Percentiles rank a stretch among this genome's conserved stretches.
Evolutionary conservation across 1,140 invertebrate genomes (phyloP).

Genomic region (Bilobella aurantiaca): DNA sequence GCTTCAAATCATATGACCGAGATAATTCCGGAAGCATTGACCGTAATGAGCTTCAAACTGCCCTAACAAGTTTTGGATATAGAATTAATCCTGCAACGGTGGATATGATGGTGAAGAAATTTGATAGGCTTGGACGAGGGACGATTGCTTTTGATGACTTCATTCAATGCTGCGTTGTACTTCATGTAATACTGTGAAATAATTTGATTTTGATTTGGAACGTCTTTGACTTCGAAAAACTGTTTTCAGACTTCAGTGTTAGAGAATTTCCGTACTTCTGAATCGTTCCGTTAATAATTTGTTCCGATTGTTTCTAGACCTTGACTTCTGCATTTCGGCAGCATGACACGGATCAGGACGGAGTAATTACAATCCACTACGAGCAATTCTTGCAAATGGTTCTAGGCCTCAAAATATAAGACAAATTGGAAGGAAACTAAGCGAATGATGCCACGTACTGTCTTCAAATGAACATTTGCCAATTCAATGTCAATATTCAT

Average conservation of each 20-base stretch:
- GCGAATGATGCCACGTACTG: too few relatives aligned
- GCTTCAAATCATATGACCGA: conserved; percentile 81
- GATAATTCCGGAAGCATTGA: conserved; percentile 72
- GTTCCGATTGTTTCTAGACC: conserved; percentile 55
- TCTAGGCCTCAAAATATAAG: conserved; percentile 78
- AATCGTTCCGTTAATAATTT: too few relatives aligned
- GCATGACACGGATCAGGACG: conserved; percentile 86
- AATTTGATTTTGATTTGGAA: too few relatives aligned
- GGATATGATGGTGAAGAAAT: conserved; percentile 75
- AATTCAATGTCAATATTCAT: too few relatives aligned
- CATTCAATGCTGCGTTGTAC: conserved; percentile 86
- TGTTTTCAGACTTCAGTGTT: neutral
- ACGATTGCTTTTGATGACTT: conserved; percentile 97
- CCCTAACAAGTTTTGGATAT: conserved; percentile 86
- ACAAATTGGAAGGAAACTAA: too few relatives aligned
- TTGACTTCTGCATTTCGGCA: conserved; percentile 78
- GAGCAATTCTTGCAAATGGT: conserved; percentile 95
- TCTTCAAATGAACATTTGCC: too few relatives aligned
- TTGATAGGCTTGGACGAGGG: conserved; percentile 81
- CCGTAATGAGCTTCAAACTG: conserved; percentile 73
- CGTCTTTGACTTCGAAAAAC: too few relatives aligned
- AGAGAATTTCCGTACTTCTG: neutral
- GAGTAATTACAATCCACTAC: conserved; percentile 90
- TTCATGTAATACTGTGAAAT: conserved; percentile 49
- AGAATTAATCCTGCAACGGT: conserved; percentile 74